Base-by-base conservation (phyloP, 2,888 invertebrate species). In the Diabrotica balteata region DNA sequence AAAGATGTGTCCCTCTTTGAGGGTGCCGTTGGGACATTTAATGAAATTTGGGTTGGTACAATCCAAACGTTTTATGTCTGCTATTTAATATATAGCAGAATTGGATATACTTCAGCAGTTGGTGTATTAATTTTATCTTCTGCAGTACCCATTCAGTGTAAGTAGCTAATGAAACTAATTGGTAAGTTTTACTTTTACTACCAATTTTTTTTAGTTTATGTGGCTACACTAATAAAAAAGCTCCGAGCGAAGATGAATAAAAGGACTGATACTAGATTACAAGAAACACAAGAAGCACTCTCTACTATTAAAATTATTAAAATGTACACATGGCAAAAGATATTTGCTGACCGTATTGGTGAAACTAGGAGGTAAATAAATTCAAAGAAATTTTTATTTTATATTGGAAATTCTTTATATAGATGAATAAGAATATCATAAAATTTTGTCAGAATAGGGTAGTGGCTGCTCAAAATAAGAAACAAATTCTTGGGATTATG, bases 1-100 rank as follows among this genome's bases (percentile, higher is more conserved):
- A 98, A 96, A 81, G 98, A 98, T 82, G 93, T 97, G 71, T 91
- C 91, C 75, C 89, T 95, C 63, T 96, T 97, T 82, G 97, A 97
- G 82, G 88, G 93, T 78, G 92, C 93, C 7, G 87, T 95, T 49
- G 89, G 94, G 76, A 95, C 96, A 80, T 84, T 96, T 7, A 96
- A 96, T 84, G 97, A 95, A 81, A 86, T 96, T 17, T 95, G 96
- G 94, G 91, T 96, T 68, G 96, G 95, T 0, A 93, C 96, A 0
- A 79, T 95, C 32, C 93, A 95, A 77, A 92, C 94, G 0, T 83
- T 92, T 59, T 88, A 94, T 72, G 90, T 95, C 68, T 90, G 93
- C 4, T 91, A 89, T 81, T 89, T 96, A 67, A 91, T 95, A 87
- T 93, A 90, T 75, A 66, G 73, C 43, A 79, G 86, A 83, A 86